Base-by-base conservation (phyloP, 2,113 vertebrate species). In the Andinoacara biseriatus region DNA sequence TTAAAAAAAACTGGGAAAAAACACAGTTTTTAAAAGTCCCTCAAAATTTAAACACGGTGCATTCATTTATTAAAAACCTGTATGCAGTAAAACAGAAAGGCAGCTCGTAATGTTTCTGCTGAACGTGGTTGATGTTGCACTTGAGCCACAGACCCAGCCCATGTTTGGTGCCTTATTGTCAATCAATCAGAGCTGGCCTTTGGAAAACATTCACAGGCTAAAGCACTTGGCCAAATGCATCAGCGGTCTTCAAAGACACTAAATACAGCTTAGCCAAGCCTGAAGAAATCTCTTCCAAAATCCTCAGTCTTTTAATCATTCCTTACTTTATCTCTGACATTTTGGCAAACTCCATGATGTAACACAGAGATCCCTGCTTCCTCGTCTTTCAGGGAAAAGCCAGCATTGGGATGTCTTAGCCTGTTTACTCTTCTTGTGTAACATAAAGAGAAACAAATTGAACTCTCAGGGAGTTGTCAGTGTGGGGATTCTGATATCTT, bases 161-260 rank as follows among this genome's bases (percentile, higher is more conserved):
- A 17, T 58, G 38, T 80, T 81, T 76, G 13, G 54, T 80, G 78
- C 87, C 82, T 90, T 92, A 74, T 46, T 58, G 74, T 85, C 52
- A 78, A 80, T 65, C 22, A 60, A 52, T 84, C 80, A 76, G 43
- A 80, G 54, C 10, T 59, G 8, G 57, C 17, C 38, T 26, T 46
- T 7, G 22, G 78, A 81, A 56, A n/a, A 22, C 17, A 72, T 75
- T 75, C 18, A 59, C 24, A 38, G 43, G 24, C 58, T 24, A 58
- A 76, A 74, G 62, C 24, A n/a, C 58, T 74, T 65, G 10, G 18
- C 26, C 54, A 81, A 59, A 76, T 18, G 38, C 38, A 78, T 40
- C 40, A 60, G n/a, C 0, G 1, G 38, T 85, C 24, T 74, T 76
- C 20, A 56, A 76, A 81, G 58, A 76, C 61, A 69, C 24, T 24